Evolutionary conservation across 1,140 invertebrate species (phyloP).

Genomic region (Glossosoma conforme): DNA sequence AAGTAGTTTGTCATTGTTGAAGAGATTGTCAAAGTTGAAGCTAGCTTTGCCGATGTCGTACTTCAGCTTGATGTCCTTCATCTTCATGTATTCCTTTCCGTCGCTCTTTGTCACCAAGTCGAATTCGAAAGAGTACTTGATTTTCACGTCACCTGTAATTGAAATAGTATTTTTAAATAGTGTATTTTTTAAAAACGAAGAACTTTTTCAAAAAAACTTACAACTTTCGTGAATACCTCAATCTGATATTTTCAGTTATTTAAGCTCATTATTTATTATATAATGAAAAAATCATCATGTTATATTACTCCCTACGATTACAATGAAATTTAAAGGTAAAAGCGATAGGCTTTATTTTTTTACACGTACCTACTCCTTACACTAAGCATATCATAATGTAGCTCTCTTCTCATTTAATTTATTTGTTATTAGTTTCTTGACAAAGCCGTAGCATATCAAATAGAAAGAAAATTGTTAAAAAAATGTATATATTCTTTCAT

Average conservation of each 20-base stretch:
- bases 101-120: constrained; percentile 24
- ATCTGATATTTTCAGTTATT: neutral
- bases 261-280: neutral
- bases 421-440: no score
- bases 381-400: no score
- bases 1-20: constrained; percentile 35
- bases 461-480: no score
- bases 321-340: neutral
- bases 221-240: no score
- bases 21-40: constrained; percentile 35
- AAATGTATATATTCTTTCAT: no score
- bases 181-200: neutral
- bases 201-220: no score
- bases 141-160: constrained; percentile 23
- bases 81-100: constrained; percentile 28
- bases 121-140: constrained; percentile 25
- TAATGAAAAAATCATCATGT: neutral
- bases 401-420: no score
- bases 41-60: constrained; percentile 30
- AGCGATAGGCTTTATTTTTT: neutral
- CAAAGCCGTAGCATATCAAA: no score
- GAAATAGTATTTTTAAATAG: neutral
- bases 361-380: no score
- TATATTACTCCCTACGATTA: neutral
- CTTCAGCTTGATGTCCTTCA: constrained; percentile 12